A percentile compares a stretch with the other conserved stretches of the same genome.
Conservation (phyloP, 1,140 invertebrate species). For the Diachasmimorpha longicaudata region DNA sequence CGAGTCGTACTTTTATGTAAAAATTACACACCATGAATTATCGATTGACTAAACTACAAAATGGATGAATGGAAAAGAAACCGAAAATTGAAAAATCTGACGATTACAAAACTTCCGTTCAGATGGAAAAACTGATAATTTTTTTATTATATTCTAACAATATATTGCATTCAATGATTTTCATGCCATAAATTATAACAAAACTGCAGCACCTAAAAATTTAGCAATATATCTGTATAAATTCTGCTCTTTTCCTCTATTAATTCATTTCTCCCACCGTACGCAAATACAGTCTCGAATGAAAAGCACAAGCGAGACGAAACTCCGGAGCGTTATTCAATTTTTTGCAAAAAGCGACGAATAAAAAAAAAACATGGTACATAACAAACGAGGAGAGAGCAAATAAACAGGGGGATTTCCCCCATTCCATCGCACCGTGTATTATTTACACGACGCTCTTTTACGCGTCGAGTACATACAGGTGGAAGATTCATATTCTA, state of each 20-base stretch:
- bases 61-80: too few species aligned
- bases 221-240: not conserved
- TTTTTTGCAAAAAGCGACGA: not conserved
- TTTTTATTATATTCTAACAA: too few species aligned
- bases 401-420: not conserved
- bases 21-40: too few species aligned
- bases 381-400: not conserved
- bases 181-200: too few species aligned
- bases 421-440: not conserved
- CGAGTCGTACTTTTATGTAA: too few species aligned
- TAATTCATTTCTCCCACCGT: not conserved
- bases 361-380: not conserved
- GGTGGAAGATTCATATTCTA: not conserved
- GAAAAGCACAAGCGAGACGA: not conserved
- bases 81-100: too few species aligned
- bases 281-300: not conserved
- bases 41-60: too few species aligned
- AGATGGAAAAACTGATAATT: too few species aligned
- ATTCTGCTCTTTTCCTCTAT: not conserved
- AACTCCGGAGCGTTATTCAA: not conserved
- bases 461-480: not conserved
- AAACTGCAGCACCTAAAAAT: too few species aligned
- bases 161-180: too few species aligned
- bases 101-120: too few species aligned
- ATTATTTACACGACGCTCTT: not conserved